Base-by-base conservation (phyloP, 2,113 vertebrate species). In the Scartelaos histophorus region DNA sequence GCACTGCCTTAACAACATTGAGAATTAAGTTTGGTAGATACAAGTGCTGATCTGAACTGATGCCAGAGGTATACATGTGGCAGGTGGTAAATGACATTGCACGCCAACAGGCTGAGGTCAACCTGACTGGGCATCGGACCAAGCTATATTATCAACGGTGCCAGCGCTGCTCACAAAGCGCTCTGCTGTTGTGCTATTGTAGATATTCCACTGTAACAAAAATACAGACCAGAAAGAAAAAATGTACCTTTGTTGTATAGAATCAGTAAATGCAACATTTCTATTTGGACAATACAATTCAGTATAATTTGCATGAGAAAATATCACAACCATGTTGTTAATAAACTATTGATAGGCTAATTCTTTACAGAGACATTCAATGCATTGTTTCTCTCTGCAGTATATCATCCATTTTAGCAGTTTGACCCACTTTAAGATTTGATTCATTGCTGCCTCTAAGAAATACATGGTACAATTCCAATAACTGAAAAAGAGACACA, bases 51-150 rank as follows among this genome's bases (percentile, higher is more conserved):
- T 54, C 66, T 71, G 29, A 70, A 46, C 34, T 53, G 60, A 66
- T 79, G 54, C 60, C 19, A 79, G 53, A 49, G 65, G 72, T 47
- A 46, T 64, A 69, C 53, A 73, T 64, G 68, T 57, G 71, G 71
- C 73, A 78, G 85, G 86, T 78, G 78, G 84, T 74, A 74, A 81
- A 86, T 89, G 91, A 93, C 92, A 89, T 92, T 93, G 89, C 53
- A 64, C 74, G 76, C 74, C 83, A 87, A 81, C 77, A 89, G 78
- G 68, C 78, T 74, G 91, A 92, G 90, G 89, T 92, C 91, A 90
- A 79, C 78, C 80, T 84, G 71, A 70, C 86, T 11, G 71, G 84
- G 84, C 85, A 88, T 67, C 56, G 74, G 66, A 79, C 86, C 85
- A 88, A 90, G 82, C 83, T 83, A 82, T 85, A 87, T 90, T 88